Percentiles rank a stretch among this genome's conserved stretches.
Conservation (phyloP, 2,888 invertebrate genomes). For the Andrena fulva region DNA sequence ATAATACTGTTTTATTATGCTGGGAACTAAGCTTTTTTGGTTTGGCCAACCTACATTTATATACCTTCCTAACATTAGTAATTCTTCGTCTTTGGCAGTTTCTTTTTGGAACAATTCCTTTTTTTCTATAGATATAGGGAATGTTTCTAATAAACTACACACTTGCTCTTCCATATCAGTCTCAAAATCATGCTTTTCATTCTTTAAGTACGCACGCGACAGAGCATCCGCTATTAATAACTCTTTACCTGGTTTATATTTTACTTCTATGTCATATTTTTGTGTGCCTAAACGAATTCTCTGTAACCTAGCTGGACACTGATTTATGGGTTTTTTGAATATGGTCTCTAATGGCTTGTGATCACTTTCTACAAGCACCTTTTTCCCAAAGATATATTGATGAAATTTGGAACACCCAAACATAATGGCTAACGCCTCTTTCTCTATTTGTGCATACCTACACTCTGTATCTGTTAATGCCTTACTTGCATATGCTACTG, state of each 20-base stretch:
- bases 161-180: neutral
- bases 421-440: neutral
- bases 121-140: neutral
- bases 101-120: neutral
- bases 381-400: neutral
- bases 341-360: neutral
- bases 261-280: neutral
- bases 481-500: too few relatives aligned
- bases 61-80: neutral
- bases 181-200: neutral
- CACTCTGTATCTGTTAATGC: too few relatives aligned
- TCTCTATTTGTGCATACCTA: neutral
- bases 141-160: neutral
- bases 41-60: neutral
- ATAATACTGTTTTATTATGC: neutral
- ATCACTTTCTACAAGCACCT: neutral
- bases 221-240: neutral
- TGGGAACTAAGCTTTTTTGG: neutral
- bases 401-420: neutral
- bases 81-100: neutral
- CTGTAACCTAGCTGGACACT: neutral
- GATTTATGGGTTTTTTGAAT: neutral
- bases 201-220: neutral
- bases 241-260: neutral
- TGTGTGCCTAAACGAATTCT: neutral